These are phyloP conservation scores for Catharus bicknelli DNA, from an alignment of 2,113 vertebrate species.

Conservation along the genomic window DNA sequence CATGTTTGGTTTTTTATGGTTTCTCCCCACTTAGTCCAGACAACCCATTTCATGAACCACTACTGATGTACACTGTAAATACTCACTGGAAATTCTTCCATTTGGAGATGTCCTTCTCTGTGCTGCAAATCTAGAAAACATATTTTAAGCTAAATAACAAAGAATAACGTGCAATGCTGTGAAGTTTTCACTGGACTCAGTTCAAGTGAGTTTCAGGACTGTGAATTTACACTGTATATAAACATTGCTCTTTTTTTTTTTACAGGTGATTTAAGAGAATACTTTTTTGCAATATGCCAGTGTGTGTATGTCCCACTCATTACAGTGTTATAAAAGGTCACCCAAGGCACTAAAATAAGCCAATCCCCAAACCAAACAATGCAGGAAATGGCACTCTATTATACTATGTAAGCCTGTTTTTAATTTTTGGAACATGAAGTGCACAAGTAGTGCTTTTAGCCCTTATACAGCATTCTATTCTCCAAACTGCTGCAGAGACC, in stretches of 20 bases:
- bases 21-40: not conserved
- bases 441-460: not conserved
- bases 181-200: not conserved
- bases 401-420: not conserved
- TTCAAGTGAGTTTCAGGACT: not conserved
- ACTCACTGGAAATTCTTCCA: constrained; percentile 88
- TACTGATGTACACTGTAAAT: not conserved
- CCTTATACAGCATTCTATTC: not conserved
- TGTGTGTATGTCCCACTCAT: not conserved
- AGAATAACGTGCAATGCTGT: not conserved
- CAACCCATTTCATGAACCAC: not conserved
- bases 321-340: not conserved
- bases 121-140: constrained; percentile 82
- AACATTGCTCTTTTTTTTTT: not conserved
- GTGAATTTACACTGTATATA: not conserved
- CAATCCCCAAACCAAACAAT: not conserved
- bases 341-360: not conserved
- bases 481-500: not conserved
- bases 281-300: not conserved
- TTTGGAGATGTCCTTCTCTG: constrained; percentile 88
- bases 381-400: not conserved
- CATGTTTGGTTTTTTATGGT: not conserved
- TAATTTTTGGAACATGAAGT: not conserved
- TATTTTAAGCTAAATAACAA: constrained; percentile 19
- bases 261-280: not conserved